Evolutionary conservation across 2,888 invertebrate genomes (phyloP).

Genomic region (Melanargia galathea): DNA sequence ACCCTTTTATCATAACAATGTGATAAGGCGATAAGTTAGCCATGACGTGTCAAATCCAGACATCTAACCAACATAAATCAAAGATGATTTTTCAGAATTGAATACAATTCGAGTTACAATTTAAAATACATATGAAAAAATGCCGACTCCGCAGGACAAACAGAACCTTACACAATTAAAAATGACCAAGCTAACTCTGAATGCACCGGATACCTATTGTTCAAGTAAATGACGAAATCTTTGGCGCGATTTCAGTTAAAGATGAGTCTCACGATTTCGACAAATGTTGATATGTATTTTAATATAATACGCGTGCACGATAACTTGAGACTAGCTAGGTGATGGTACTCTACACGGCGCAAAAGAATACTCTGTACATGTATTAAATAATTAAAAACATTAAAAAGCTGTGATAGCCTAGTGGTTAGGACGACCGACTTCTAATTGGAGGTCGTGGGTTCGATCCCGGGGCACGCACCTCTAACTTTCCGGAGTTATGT

Average conservation of each 20-base stretch:
- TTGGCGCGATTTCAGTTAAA: background rate
- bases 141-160: conserved; percentile 8
- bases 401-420: no score
- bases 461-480: no score
- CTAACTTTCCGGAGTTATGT: no score
- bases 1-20: background rate
- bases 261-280: conserved; percentile 3
- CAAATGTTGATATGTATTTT: conserved; percentile 15
- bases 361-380: background rate
- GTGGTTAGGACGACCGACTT: no score
- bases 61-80: background rate
- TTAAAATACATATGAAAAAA: conserved; percentile 8
- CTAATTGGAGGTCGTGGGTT: no score
- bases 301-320: background rate
- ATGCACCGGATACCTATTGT: background rate
- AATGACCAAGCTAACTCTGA: background rate
- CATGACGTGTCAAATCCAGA: background rate
- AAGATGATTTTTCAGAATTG: background rate
- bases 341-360: background rate
- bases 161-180: background rate
- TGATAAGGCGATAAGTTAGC: background rate
- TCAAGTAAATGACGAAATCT: background rate
- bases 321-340: background rate
- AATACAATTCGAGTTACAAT: background rate
- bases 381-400: no score